Percentiles rank a stretch among this genome's conserved stretches.
phyloP scores from a whole-genome alignment of 2,888 invertebrate species.

The Torymus texanus region DNA sequence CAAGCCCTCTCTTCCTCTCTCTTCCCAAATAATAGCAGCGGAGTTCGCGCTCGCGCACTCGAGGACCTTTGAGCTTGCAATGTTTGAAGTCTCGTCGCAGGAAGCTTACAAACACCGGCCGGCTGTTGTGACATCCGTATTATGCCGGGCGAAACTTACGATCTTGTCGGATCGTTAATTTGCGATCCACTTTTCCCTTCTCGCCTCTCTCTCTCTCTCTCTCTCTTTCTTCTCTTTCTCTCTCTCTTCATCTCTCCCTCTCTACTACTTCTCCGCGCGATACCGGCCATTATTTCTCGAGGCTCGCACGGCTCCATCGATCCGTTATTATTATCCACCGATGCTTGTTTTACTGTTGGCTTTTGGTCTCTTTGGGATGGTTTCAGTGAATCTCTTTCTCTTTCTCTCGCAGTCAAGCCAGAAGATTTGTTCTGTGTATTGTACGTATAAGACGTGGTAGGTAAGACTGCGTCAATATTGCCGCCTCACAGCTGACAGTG shows the following conservation, averaged over 20 bases:
- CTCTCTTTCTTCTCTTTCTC: conserved; percentile 2
- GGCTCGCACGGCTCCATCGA: not conserved
- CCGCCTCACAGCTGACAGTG: no score
- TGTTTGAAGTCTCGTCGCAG: conserved; percentile 75
- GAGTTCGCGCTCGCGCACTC: conserved; percentile 4
- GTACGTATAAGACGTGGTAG: no score
- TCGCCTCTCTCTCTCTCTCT: conserved; percentile 48
- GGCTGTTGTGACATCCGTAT: conserved; percentile 74
- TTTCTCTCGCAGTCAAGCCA: no score
- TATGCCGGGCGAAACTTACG: conserved; percentile 74
- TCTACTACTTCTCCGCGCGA: not conserved
- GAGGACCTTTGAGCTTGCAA: conserved; percentile 65
- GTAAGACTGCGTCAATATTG: no score
- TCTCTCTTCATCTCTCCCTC: not conserved
- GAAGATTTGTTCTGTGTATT: no score
- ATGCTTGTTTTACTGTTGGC: no score
- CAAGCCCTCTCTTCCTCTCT: no score
- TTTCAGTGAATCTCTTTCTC: no score
- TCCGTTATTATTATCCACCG: not conserved
- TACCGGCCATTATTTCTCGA: conserved; percentile 14
- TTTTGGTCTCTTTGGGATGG: no score
- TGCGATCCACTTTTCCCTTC: conserved; percentile 63
- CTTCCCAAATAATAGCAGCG: conserved; percentile 12
- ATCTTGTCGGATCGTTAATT: conserved; percentile 72
- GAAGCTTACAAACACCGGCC: conserved; percentile 74